Base-by-base conservation (phyloP, 2,888 invertebrate genomes). In the Barypeithes pellucidus region DNA sequence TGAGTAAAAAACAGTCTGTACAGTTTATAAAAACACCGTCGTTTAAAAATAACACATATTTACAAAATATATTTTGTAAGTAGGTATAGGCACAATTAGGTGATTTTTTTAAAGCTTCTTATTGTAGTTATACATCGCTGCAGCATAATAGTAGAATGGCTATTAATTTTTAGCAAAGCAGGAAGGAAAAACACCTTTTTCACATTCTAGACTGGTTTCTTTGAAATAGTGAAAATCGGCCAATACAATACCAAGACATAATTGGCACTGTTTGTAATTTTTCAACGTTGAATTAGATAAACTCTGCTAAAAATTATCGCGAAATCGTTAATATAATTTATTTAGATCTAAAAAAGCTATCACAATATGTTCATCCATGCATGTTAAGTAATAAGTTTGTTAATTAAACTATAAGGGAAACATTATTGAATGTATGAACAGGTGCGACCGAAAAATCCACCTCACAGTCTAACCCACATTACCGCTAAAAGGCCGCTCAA, bases 1-100 rank as follows among this genome's bases (percentile, higher is more conserved):
- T 70, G 67, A 70, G 73, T 74, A 70, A 70, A n/a, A 74, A 74
- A 66, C 69, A 70, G 68, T 69, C 65, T 69, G 67, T 74, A 74
- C 70, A 70, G 39, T 22, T 67, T 72, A 67, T 66, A 65, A 70
- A 73, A 74, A 29, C 9, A 29, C 57, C 33, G 20, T 41, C 50
- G 33, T 39, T 50, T 39, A 61, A 68, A 67, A 67, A 57, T 63
- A 67, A 72, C 62, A 67, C 47, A 62, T 67, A 72, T 72, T 60
- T 65, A 69, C 57, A 69, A 33, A 67, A 60, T 43, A 4, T 29
- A 68, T 69, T 61, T 47, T 41, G 52, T 63, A 65, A 70, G 59
- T 65, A 68, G 24, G 60, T 63, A 62, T 65, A 70, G 70, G 70
- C 72, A 72, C 67, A 67, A 61, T 52, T 7, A 41, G 71, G 66